Evolutionary conservation across 2,797 vertebrate genomes (phyloP), one percentile per base, ranked within the genome.

Genomic region (Malurus splendens): DNA sequence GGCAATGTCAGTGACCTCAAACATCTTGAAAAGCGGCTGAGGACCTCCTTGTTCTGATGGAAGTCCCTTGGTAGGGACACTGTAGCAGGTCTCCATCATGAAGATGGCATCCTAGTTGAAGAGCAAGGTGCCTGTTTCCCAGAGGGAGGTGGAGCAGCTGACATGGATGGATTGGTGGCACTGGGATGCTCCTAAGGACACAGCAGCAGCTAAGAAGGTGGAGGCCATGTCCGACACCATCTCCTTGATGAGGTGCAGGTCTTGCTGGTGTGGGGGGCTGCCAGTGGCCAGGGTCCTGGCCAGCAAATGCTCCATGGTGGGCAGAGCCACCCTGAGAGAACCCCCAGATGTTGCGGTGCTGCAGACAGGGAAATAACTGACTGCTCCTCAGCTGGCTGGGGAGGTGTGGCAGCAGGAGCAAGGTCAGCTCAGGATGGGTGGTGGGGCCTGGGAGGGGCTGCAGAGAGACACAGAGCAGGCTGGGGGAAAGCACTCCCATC

Each of bases 31-130:
- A n/a, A 97, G 96, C 0, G 92, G 39, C 97, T 96, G 33, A 97
- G 95, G 9, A 97, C 92, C 45, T 97, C 96, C 5, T 97, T 86
- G 66, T 97, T 95, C 1, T 27, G 33, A 0, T 95, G 95, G 75
- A 89, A 97, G 56, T 96, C 90, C 50, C 33, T 30, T 33, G 70
- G 96, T 96, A 77, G 89, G 75, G 30, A 76, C 86, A 1, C 96
- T 96, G 0, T 95, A 94, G 86, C 97, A 97, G 38, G 96, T 97
- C 48, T 94, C 66, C 50, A 97, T 95, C 24, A 39, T 89, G 74
- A 97, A 97, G 89, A 96, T 87, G 10, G 96, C 95, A 79, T 97
- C 95, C 9, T 64, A n/a, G 24, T 94, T 96, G 3, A 97, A 97
- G 30, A 47, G 38, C 48, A 77, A 42, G 17, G 90, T 77, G 0